Evolutionary conservation across 2,888 invertebrate species (phyloP).

Genomic region (Dichetophora obliterata): DNA sequence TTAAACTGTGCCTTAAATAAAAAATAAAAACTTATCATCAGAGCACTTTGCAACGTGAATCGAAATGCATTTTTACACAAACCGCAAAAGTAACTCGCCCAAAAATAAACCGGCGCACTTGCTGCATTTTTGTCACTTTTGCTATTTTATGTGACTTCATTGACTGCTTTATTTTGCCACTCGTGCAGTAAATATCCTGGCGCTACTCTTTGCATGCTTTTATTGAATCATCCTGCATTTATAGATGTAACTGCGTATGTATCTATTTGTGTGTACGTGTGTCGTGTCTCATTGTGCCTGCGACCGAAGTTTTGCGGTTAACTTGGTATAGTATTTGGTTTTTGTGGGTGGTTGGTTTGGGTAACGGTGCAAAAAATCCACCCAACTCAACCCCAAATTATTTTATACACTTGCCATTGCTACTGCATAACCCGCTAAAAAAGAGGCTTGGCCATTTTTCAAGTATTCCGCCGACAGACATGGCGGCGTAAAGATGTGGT

Average conservation of each 20-base stretch:
- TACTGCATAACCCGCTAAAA: conserved; percentile 1
- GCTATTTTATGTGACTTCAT: background rate
- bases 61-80: too few relatives aligned
- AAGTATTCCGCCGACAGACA: background rate
- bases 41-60: too few relatives aligned
- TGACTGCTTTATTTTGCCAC: conserved; percentile 3
- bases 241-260: background rate
- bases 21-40: too few relatives aligned
- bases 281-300: conserved; percentile 42
- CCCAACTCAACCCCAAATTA: conserved; percentile 27
- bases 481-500: background rate
- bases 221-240: background rate
- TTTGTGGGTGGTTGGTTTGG: conserved; percentile 38
- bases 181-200: conserved; percentile 16
- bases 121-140: background rate
- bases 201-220: background rate
- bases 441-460: conserved; percentile 24
- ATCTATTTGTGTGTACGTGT: conserved; percentile 30
- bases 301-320: conserved; percentile 63
- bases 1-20: too few relatives aligned
- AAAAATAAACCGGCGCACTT: background rate
- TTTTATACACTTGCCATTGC: conserved; percentile 21
- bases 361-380: conserved; percentile 15
- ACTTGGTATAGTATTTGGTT: conserved; percentile 48
- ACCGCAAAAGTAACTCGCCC: too few relatives aligned